These are phyloP conservation scores for Drosophila hydei DNA, from an alignment of 1,140 invertebrate species.

Conservation along the genomic window DNA sequence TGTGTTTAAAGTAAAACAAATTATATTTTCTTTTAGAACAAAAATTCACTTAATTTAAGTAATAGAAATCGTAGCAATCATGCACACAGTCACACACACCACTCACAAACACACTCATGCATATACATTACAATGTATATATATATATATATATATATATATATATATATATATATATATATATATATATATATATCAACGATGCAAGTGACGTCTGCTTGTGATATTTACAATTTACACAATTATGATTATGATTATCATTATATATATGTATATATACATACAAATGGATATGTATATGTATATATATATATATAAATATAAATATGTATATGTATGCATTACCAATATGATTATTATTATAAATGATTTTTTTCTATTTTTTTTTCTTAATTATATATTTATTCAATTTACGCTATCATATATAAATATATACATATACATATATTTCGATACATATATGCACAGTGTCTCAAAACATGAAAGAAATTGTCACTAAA, in stretches of 20 bases:
- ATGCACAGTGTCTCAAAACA: conserved; percentile 31
- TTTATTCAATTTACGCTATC: conserved; percentile 36
- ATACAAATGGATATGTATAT: neutral
- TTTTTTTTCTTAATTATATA: conserved; percentile 22
- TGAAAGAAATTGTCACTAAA: conserved; percentile 13
- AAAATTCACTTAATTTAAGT: conserved; percentile 7
- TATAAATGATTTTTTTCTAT: conserved; percentile 35
- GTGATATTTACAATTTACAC: conserved; percentile 82
- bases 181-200: conserved; percentile 70
- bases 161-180: conserved; percentile 41
- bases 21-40: neutral
- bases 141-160: conserved; percentile 63
- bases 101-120: neutral
- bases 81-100: conserved; percentile 1
- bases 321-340: conserved; percentile 16
- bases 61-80: neutral
- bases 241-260: conserved; percentile 71
- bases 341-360: conserved; percentile 53
- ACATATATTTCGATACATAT: conserved; percentile 3
- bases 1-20: neutral
- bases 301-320: neutral
- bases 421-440: conserved; percentile 1
- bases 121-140: conserved; percentile 23
- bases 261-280: conserved; percentile 7
- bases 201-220: conserved; percentile 81